Conservation (phyloP, 1,140 invertebrate species). For the Drosophila arawakana region DNA sequence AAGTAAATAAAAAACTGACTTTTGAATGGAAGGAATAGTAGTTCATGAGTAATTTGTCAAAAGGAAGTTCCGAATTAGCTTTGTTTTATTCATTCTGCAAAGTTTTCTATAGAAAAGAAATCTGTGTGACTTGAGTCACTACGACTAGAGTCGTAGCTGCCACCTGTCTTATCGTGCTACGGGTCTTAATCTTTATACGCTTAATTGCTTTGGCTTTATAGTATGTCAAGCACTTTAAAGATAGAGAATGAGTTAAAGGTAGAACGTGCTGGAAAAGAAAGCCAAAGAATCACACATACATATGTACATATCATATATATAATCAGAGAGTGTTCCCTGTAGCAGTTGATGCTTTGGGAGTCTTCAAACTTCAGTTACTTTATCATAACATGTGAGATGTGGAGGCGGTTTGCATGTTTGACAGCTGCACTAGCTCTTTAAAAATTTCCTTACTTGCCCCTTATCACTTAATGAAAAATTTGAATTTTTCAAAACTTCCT, state of each 20-base stretch:
- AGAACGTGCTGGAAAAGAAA: neutral
- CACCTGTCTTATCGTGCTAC: conserved; percentile 28
- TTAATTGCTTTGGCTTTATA: conserved; percentile 1
- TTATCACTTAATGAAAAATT: too few species aligned
- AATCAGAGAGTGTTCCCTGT: too few species aligned
- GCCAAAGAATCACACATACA: neutral
- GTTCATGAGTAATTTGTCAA: neutral
- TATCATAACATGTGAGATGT: too few species aligned
- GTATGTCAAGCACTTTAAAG: conserved; percentile 7
- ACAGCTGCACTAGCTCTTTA: too few species aligned
- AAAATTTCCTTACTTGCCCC: too few species aligned
- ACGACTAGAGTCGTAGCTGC: neutral
- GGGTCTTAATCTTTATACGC: conserved; percentile 31
- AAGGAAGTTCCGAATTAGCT: neutral
- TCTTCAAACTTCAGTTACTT: too few species aligned
- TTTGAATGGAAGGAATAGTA: neutral
- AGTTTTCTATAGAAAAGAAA: neutral
- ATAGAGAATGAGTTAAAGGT: neutral
- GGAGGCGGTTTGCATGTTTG: too few species aligned
- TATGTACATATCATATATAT: too few species aligned
- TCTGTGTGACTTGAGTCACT: neutral
- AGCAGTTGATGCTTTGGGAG: too few species aligned
- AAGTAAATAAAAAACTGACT: conserved; percentile 33
- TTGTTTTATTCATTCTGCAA: neutral
- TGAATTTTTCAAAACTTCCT: too few species aligned